Percentiles rank a stretch among this genome's conserved stretches.
Conservation (phyloP, 1,140 invertebrate species). For the Tetraneura akinire region DNA sequence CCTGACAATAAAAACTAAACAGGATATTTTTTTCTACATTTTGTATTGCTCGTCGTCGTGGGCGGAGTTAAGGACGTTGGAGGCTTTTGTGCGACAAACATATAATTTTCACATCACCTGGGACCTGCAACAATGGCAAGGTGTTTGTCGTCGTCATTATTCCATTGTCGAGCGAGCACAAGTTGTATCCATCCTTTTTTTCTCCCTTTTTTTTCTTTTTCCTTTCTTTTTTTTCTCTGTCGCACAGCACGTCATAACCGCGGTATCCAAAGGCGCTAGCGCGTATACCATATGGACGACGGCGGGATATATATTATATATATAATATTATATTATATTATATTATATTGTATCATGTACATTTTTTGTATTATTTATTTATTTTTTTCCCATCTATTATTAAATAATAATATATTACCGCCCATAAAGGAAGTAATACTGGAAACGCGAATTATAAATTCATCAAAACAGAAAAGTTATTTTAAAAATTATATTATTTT, state of each 20-base stretch:
- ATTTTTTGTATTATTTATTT: background rate
- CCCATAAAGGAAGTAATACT: background rate
- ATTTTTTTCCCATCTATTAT: background rate
- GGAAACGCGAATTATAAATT: background rate
- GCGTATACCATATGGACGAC: background rate
- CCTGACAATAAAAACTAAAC: constrained; percentile 45
- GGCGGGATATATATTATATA: background rate
- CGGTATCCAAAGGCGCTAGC: constrained; percentile 25
- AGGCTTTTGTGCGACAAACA: constrained; percentile 29
- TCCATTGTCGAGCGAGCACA: constrained; percentile 9
- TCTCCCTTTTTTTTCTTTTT: too few species aligned
- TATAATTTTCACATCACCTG: constrained; percentile 45
- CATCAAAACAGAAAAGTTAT: too few species aligned
- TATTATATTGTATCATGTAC: too few species aligned
- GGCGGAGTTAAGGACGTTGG: constrained; percentile 9
- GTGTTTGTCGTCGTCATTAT: constrained; percentile 26
- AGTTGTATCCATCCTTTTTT: too few species aligned
- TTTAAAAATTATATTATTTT: too few species aligned
- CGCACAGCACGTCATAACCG: background rate
- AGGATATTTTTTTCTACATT: background rate
- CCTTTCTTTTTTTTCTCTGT: too few species aligned
- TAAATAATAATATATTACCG: too few species aligned
- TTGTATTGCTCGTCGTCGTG: background rate
- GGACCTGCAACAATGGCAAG: constrained; percentile 35
- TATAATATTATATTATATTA: too few species aligned